A percentile compares a stretch with the other conserved stretches of the same genome.
Evolutionary conservation across 2,888 invertebrate genomes (phyloP).

Genomic region (Zelleria hepariella): DNA sequence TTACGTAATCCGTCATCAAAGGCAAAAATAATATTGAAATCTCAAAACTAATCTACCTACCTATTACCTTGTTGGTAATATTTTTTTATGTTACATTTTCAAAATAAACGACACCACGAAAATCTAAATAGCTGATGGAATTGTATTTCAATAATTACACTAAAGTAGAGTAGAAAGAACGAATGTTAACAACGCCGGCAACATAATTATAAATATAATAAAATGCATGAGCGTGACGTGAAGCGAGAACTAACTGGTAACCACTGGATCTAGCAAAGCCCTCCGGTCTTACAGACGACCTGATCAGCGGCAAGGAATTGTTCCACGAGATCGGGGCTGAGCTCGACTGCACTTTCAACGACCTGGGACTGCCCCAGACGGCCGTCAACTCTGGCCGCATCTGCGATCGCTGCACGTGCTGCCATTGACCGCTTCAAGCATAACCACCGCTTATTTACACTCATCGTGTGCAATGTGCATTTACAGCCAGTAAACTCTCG

Average conservation of each 20-base stretch:
- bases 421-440: conserved; percentile 37
- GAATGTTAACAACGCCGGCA: not conserved
- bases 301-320: conserved; percentile 89
- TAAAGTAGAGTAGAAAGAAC: conserved; percentile 8
- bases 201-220: not conserved
- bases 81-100: no score
- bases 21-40: not conserved
- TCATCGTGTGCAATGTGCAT: conserved; percentile 53
- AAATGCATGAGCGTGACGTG: not conserved
- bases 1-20: not conserved
- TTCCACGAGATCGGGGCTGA: conserved; percentile 94
- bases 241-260: not conserved
- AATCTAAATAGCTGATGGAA: conserved; percentile 60
- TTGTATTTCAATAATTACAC: conserved; percentile 30
- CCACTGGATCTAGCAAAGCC: not conserved
- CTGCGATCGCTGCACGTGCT: conserved; percentile 61
- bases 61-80: no score
- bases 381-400: conserved; percentile 19
- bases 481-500: conserved; percentile 37
- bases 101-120: not conserved
- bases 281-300: conserved; percentile 77
- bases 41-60: no score
- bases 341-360: conserved; percentile 90
- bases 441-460: conserved; percentile 13
- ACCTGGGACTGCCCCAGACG: conserved; percentile 50